A percentile compares a stretch with the other conserved stretches of the same genome.
Conservation (phyloP, 2,888 invertebrate genomes). For the Sylvicola cinctus region DNA sequence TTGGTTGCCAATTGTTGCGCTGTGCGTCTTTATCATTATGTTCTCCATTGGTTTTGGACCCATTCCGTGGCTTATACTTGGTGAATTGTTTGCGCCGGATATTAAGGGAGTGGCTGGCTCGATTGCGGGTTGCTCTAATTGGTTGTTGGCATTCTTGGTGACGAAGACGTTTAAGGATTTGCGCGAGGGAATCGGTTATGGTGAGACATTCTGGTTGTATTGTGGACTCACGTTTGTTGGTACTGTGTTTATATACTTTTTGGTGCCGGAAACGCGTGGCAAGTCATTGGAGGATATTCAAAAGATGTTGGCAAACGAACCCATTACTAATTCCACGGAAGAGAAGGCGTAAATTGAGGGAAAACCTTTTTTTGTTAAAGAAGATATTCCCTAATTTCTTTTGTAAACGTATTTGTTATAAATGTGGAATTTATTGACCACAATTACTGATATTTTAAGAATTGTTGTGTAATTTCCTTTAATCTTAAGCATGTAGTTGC, state of each 20-base stretch:
- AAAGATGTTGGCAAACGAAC: slow-evolving; percentile 14
- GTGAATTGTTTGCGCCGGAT: slow-evolving; percentile 62
- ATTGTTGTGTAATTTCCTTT: no score
- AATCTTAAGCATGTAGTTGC: no score
- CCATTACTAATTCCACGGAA: no score
- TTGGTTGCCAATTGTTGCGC: slow-evolving; percentile 53
- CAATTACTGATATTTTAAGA: no score
- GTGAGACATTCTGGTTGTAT: slow-evolving; percentile 56
- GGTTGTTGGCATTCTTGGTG: slow-evolving; percentile 60
- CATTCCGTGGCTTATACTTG: slow-evolving; percentile 54
- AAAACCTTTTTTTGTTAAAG: no score
- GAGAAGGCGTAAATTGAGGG: no score
- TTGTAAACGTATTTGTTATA: no score
- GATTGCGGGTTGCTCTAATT: slow-evolving; percentile 61
- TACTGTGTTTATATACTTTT: slow-evolving; percentile 41
- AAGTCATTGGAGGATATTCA: slow-evolving; percentile 24
- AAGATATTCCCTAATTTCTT: no score
- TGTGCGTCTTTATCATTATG: slow-evolving; percentile 56
- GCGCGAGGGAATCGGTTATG: slow-evolving; percentile 31
- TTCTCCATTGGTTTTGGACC: slow-evolving; percentile 76
- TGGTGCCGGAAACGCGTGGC: slow-evolving; percentile 34
- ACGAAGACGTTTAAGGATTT: slow-evolving; percentile 50
- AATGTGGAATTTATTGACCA: no score
- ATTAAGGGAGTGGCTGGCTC: slow-evolving; percentile 59
- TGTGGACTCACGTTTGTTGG: slow-evolving; percentile 42